Conservation (phyloP, 64 coral and sea anemone species). For the Trachythela sp. region DNA sequence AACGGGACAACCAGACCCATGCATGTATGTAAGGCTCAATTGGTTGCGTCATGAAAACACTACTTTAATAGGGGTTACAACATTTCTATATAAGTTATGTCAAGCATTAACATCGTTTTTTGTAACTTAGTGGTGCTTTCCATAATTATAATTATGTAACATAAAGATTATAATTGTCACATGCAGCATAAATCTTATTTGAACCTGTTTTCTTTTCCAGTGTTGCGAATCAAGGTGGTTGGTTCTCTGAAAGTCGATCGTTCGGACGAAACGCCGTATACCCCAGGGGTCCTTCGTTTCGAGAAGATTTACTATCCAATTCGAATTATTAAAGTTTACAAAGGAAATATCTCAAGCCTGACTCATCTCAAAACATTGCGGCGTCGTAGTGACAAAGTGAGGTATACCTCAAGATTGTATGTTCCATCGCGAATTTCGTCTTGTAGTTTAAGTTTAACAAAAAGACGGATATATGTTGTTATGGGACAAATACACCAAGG, state of each 20-base stretch:
- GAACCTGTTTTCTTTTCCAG: not conserved
- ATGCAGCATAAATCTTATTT: no score
- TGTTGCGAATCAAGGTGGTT: not conserved
- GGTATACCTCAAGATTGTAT: not conserved
- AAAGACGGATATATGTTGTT: not conserved
- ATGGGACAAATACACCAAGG: slow-evolving; percentile 21
- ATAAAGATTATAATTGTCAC: no score
- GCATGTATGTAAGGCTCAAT: no score
- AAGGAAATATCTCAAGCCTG: not conserved
- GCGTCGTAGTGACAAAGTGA: not conserved
- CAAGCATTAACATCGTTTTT: no score
- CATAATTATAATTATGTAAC: no score
- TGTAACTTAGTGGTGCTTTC: no score
- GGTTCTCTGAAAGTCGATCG: not conserved
- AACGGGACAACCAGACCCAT: no score
- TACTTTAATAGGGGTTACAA: no score
- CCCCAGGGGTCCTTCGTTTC: not conserved
- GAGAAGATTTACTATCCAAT: slow-evolving; percentile 17
- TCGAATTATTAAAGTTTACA: not conserved
- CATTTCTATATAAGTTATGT: no score
- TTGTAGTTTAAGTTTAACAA: slow-evolving; percentile 12
- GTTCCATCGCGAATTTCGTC: not conserved
- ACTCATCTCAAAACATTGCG: not conserved
- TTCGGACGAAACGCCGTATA: not conserved
- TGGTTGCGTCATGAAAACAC: no score